phyloP scores from a whole-genome alignment of 2,888 invertebrate species.

The Sphaerophoria taeniata region DNA sequence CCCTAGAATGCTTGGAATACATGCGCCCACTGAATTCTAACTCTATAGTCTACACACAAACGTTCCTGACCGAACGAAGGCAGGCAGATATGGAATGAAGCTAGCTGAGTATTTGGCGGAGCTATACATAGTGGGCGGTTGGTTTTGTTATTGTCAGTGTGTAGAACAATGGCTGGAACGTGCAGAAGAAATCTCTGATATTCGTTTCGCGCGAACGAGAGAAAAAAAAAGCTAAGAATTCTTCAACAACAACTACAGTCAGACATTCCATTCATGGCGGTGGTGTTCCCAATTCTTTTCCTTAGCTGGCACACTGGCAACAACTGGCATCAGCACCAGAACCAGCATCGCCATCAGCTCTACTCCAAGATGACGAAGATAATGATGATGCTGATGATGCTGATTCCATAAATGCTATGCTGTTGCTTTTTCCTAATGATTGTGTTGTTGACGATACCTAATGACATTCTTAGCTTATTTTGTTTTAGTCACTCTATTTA shows the following conservation, averaged over 20 bases:
- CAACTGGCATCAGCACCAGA: conserved; percentile 7
- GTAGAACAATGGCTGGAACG: conserved; percentile 56
- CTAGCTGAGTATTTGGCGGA: background rate
- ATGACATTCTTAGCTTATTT: conserved; percentile 61
- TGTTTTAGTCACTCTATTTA: conserved; percentile 36
- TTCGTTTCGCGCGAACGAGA: conserved; percentile 48
- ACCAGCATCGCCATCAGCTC: background rate
- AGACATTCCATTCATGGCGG: conserved; percentile 37
- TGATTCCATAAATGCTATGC: conserved; percentile 23
- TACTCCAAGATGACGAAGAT: conserved; percentile 15
- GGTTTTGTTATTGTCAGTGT: conserved; percentile 6
- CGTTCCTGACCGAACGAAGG: background rate
- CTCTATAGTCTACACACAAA: background rate
- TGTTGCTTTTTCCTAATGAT: conserved; percentile 25
- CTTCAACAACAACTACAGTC: conserved; percentile 52
- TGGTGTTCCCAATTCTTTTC: conserved; percentile 55
- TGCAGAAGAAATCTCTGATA: conserved; percentile 67
- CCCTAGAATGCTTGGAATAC: conserved; percentile 44
- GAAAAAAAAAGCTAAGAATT: conserved; percentile 35
- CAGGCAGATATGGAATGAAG: background rate
- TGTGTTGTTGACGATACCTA: conserved; percentile 51
- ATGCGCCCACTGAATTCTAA: conserved; percentile 14
- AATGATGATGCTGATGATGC: conserved; percentile 54
- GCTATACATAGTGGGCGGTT: conserved; percentile 5
- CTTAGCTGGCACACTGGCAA: conserved; percentile 24